Evolutionary conservation across 2,797 vertebrate species (phyloP), one percentile per base, ranked within the genome.

Genomic region (Cetoscarus ocellatus): DNA sequence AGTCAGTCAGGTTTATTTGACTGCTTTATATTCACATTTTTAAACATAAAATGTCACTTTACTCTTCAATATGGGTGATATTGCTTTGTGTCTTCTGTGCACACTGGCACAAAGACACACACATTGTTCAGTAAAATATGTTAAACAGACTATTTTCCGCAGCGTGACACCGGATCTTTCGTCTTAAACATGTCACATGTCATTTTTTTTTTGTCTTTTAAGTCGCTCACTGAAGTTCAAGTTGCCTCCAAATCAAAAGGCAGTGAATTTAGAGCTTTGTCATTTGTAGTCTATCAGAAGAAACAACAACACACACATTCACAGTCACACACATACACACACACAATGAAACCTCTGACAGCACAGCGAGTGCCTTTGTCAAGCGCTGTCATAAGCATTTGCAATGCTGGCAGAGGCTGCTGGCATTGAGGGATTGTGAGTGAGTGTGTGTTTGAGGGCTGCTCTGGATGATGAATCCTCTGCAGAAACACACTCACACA

Each of bases 101-200:
- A 50, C 8, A 19, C 17, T 7, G 3, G 11, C 48, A 49, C n/a
- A 49, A n/a, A 49, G 7, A 49, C 47, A 49, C 15, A 18, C 47
- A 49, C 4, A 18, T 17, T 35, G 15, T 11, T 42, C 7, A 19
- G 39, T 27, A 8, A 38, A 51, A 56, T 67, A 68, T 82, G 70
- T 71, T 82, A 78, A 79, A 34, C 50, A 67, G 66, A 61, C 72
- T 79, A 73, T 76, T 83, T 73, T 76, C 76, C 67, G 73, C 73
- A 38, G 61, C 5, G 8, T 62, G 61, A 61, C 27, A 55, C 15
- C 59, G 54, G 67, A 40, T 47, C 48, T 38, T 67, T 51, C 34
- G 36, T 36, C 56, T 57, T 14, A 19, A 78, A 69, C 18, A 3
- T 62, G 61, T 73, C 78, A 71, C 45, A 64, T 57, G 48, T 1